A percentile compares a stretch with the other conserved stretches of the same genome.
Conservation (phyloP, 2,113 vertebrate genomes). For the Caloenas nicobarica region DNA sequence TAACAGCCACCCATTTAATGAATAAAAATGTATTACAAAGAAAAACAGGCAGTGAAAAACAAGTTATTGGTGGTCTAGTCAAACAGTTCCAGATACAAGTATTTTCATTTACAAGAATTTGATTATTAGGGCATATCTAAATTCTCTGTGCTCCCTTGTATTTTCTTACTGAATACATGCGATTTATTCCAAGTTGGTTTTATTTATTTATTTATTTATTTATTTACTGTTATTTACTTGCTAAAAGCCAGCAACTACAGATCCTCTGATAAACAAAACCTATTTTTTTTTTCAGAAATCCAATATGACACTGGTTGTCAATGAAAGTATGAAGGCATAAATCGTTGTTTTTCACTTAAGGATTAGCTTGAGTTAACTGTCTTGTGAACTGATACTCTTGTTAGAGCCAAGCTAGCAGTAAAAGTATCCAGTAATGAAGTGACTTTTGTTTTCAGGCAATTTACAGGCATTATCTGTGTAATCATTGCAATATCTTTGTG, state of each 20-base stretch:
- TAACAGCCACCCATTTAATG: background rate
- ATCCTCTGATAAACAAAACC: background rate
- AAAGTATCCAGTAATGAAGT: background rate
- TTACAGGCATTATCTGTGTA: background rate
- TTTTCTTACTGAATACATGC: background rate
- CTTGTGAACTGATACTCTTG: background rate
- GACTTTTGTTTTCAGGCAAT: background rate
- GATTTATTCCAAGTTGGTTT: background rate
- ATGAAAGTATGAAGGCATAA: background rate
- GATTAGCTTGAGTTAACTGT: background rate
- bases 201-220: background rate
- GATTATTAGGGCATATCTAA: background rate
- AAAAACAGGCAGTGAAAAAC: background rate
- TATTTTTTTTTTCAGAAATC: background rate
- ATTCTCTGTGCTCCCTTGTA: background rate
- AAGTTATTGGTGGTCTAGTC: background rate
- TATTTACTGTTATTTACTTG: background rate
- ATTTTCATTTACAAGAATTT: background rate
- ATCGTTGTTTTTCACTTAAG: background rate
- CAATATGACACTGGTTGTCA: background rate
- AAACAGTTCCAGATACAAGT: background rate
- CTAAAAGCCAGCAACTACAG: background rate
- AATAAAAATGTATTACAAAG: background rate
- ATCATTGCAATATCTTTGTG: background rate
- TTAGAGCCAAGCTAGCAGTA: background rate